Evolutionary conservation across 2,888 invertebrate species (phyloP).

Genomic region (Lutraria lutraria): DNA sequence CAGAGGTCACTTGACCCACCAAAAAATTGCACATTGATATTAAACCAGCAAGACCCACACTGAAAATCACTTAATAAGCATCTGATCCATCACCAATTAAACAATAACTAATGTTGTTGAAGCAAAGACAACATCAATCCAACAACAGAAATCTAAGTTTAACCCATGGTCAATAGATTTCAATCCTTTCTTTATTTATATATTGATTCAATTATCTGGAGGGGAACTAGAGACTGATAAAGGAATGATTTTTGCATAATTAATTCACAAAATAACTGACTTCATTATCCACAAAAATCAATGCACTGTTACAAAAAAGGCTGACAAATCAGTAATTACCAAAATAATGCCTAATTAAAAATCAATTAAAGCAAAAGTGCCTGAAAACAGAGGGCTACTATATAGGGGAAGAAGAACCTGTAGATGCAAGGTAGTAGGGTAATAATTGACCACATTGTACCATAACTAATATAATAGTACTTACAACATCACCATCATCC

Average conservation of each 20-base stretch:
- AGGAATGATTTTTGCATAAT: not conserved
- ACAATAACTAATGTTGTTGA: not conserved
- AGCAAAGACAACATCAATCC: not conserved
- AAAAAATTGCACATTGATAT: too few relatives aligned
- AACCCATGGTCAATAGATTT: not conserved
- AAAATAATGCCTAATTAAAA: not conserved
- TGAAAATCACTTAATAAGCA: not conserved
- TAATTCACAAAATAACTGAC: not conserved
- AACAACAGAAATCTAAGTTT: not conserved
- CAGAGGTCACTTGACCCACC: not conserved
- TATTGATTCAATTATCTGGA: not conserved
- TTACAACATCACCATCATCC: conserved; percentile 6
- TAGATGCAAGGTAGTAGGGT: not conserved
- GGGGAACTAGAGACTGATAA: not conserved
- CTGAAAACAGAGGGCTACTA: not conserved
- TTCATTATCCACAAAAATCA: not conserved
- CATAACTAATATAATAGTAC: conserved; percentile 15
- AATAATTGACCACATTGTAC: conserved; percentile 16
- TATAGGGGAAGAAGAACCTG: not conserved
- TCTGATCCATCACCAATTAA: not conserved
- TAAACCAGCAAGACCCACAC: not conserved
- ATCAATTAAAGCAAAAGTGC: conserved; percentile 5
- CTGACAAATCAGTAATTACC: not conserved
- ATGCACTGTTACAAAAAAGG: not conserved
- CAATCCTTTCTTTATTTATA: not conserved